Percentiles rank a stretch among this genome's conserved stretches.
Conservation (phyloP, 2,888 invertebrate genomes). For the Yponomeuta malinellus region DNA sequence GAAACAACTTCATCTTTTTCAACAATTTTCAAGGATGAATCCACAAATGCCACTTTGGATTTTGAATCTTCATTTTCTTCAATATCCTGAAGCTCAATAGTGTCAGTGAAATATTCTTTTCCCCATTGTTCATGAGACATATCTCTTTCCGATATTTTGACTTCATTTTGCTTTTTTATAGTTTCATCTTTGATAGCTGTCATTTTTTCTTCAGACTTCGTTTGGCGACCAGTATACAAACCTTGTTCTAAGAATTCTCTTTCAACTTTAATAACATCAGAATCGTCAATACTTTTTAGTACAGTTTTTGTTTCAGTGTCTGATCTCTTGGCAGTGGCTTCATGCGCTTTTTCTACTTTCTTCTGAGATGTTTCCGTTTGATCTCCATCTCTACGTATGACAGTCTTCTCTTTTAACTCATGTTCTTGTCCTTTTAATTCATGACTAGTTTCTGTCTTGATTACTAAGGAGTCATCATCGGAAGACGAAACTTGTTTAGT, state of each 20-base stretch:
- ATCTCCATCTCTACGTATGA: conserved; percentile 59
- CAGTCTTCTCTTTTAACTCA: conserved; percentile 67
- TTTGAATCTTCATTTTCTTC: conserved; percentile 60
- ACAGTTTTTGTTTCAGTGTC: conserved; percentile 68
- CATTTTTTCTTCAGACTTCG: conserved; percentile 68
- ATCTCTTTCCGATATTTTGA: conserved; percentile 71
- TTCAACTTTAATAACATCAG: conserved; percentile 57
- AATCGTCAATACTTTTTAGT: conserved; percentile 59
- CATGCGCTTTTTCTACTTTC: conserved; percentile 70
- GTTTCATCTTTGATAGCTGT: conserved; percentile 69
- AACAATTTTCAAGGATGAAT: conserved; percentile 58
- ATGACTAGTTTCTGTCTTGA: conserved; percentile 66
- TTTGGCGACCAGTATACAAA: conserved; percentile 60
- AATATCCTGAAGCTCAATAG: conserved; percentile 63
- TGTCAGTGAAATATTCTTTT: conserved; percentile 71
- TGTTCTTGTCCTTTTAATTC: conserved; percentile 69
- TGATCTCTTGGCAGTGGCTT: conserved; percentile 64
- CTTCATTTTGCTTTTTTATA: conserved; percentile 63
- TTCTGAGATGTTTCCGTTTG: conserved; percentile 70
- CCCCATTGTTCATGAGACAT: conserved; percentile 72
- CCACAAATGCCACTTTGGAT: conserved; percentile 58
- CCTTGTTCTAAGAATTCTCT: conserved; percentile 66
- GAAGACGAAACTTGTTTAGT: conserved; percentile 69
- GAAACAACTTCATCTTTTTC: conserved; percentile 67
- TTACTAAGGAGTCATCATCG: conserved; percentile 65